A percentile compares a stretch with the other conserved stretches of the same genome.
These are phyloP conservation scores for Drosophila aff. DNA, from an alignment of 1,140 invertebrate genomes.

Conservation along the genomic window DNA sequence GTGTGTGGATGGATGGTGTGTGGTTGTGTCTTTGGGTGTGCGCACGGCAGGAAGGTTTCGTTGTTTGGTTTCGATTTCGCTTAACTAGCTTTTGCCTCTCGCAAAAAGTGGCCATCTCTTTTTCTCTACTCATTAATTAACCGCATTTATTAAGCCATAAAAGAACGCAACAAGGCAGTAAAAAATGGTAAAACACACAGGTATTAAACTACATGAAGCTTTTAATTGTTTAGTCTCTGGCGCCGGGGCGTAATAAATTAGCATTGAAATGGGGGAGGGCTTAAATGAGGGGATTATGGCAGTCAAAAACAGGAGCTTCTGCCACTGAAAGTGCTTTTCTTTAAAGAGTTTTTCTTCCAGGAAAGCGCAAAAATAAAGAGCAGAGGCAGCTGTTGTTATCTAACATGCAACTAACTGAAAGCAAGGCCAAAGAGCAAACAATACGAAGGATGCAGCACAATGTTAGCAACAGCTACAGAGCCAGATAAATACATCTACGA, in stretches of 20 bases:
- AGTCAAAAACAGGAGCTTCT: slow-evolving; percentile 10
- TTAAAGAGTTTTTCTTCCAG: slow-evolving; percentile 16
- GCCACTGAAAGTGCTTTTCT: slow-evolving; percentile 13
- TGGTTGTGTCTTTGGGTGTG: slow-evolving; percentile 36
- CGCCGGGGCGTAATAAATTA: slow-evolving; percentile 30
- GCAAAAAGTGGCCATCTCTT: slow-evolving; percentile 34
- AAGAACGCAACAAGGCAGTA: slow-evolving; percentile 26
- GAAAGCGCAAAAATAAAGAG: slow-evolving; percentile 17
- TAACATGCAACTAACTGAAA: slow-evolving; percentile 62
- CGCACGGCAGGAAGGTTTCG: slow-evolving; percentile 75
- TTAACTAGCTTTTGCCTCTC: slow-evolving; percentile 14
- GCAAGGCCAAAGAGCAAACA: slow-evolving; percentile 62
- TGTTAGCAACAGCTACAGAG: slow-evolving; percentile 47
- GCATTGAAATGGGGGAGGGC: slow-evolving; percentile 18
- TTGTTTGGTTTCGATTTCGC: slow-evolving; percentile 41
- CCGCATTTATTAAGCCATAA: slow-evolving; percentile 28
- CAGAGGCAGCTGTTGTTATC: slow-evolving; percentile 16
- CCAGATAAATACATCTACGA: slow-evolving; percentile 35
- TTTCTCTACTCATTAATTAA: slow-evolving; percentile 26
- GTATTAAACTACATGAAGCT: slow-evolving; percentile 36
- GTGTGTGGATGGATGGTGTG: not conserved
- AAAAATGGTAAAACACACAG: slow-evolving; percentile 19
- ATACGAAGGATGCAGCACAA: slow-evolving; percentile 53
- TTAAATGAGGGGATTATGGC: slow-evolving; percentile 12
- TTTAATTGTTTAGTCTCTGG: slow-evolving; percentile 41